phyloP scores from a whole-genome alignment of 2,888 invertebrate species.

The Nephrotoma flavescens region DNA sequence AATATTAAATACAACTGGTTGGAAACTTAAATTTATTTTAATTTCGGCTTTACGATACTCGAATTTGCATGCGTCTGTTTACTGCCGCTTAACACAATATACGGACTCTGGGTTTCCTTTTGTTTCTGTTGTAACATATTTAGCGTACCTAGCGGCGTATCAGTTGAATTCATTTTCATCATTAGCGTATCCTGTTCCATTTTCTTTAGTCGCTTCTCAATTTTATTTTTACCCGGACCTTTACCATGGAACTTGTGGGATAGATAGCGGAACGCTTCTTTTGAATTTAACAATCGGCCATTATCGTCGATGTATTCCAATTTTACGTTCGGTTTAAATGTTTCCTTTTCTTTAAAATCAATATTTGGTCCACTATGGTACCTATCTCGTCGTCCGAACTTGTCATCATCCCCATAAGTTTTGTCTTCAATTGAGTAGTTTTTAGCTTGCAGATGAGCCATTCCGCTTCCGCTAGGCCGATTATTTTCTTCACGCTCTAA shows the following conservation, averaged over 20 bases:
- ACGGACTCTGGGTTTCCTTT: conserved; percentile 84
- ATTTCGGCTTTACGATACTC: conserved; percentile 28
- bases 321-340: conserved; percentile 86
- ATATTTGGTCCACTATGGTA: conserved; percentile 66
- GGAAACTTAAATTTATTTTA: conserved; percentile 8
- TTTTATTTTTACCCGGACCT: conserved; percentile 97
- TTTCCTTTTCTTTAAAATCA: conserved; percentile 84
- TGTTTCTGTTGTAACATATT: conserved; percentile 92
- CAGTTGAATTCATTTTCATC: conserved; percentile 96
- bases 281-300: conserved; percentile 79
- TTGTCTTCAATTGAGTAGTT: conserved; percentile 72
- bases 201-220: conserved; percentile 92
- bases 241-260: conserved; percentile 99
- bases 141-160: conserved; percentile 90
- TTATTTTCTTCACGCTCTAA: conserved; percentile 68
- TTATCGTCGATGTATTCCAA: conserved; percentile 95
- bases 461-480: conserved; percentile 52
- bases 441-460: conserved; percentile 62
- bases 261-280: conserved; percentile 92
- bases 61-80: conserved; percentile 43
- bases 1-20: neutral
- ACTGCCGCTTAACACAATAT: conserved; percentile 81
- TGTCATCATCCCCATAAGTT: conserved; percentile 66
- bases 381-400: conserved; percentile 55
- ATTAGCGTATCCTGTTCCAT: conserved; percentile 87